Evolutionary conservation across 2,888 invertebrate genomes (phyloP), one percentile per base, ranked within the genome.

Genomic region (Parnassius glacialis): DNA sequence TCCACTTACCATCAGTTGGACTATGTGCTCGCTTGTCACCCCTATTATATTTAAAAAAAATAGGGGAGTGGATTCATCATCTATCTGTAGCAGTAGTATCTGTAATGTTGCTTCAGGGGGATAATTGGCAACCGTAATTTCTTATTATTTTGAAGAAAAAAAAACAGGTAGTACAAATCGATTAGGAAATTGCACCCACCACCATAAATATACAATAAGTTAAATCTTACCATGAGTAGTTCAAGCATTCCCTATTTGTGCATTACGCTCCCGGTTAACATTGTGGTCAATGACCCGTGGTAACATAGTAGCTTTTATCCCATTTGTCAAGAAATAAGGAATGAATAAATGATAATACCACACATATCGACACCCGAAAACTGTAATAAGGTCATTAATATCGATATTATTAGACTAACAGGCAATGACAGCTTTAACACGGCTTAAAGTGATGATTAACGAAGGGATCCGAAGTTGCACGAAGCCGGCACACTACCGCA

Each of bases 391-490:
- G 69, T 64, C 67, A 67, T 70, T 67, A 65, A 62, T 59, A 65
- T 61, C 64, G 66, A 69, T 70, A 70, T 71, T 73, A 74, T 74
- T 72, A 71, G 67, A 69, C 67, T 76, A 75, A 76, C 74, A 72
- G 69, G 70, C 70, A 71, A 68, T 72, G 76, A 74, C 76, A 76
- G 75, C 61, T 65, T 68, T 70, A 69, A 70, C 68, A 73, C 67
- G 65, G 67, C 68, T 71, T 70, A 70, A 73, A 69, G 69, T 71
- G 64, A 66, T 61, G 61, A 63, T 69, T 58, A 59, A 53, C 72
- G 71, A 70, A 69, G 64, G 64, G 57, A 64, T 59, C 67, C 70
- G 67, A 69, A 61, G 53, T 34, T 55, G 53, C 59, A 56, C 69
- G 62, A 66, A 60, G 53, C 7, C 25, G 2, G 20, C 47, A 61